Evolutionary conservation across 2,797 vertebrate species (phyloP), one percentile per base, ranked within the genome.

Genomic region (Emys orbicularis): DNA sequence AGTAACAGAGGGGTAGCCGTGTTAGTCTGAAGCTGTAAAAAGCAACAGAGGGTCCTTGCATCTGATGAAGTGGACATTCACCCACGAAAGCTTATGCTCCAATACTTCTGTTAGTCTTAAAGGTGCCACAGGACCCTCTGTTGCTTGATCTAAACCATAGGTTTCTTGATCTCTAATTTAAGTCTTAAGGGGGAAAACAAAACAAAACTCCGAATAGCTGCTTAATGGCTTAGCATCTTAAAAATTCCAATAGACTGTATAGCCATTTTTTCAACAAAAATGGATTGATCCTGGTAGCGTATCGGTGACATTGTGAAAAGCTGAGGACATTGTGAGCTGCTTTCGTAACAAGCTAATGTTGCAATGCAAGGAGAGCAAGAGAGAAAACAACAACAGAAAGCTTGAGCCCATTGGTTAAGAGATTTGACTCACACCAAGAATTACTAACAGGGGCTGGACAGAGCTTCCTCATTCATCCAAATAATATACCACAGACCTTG

Each of bases 201-300:
- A 41, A 41, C 72, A 27, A 53, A 44, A 44, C 72, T 27, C 1
- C 16, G 79, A 5, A 7, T 82, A 15, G 86, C 57, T 91, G 6
- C 34, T 87, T 2, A 0, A 18, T 29, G 15, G 27, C 7, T 81
- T 25, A 10, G 15, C 25, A 52, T 68, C 27, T 37, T n/a, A 27
- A 82, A 82, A 80, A 83, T 90, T 82, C n/a, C 92, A 15, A 7
- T 54, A 53, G 80, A 37, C 82, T 90, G 81, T 15, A 68, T n/a
- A 53, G 5, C 2, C 37, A 72, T 82, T 87, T 86, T 80, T 47
- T 91, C 47, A 77, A 21, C 1, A 85, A 65, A 84, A 89, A 65
- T 37, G 8, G n/a, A 31, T 84, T 80, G 25, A 65, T 87, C 41
- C 29, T 7, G 79, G 23, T 53, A 79, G 4, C 3, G 16, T 72